These are phyloP conservation scores for Pipistrellus pygmaeus DNA, from an alignment of 2,797 vertebrate species.

Conservation along the genomic window DNA sequence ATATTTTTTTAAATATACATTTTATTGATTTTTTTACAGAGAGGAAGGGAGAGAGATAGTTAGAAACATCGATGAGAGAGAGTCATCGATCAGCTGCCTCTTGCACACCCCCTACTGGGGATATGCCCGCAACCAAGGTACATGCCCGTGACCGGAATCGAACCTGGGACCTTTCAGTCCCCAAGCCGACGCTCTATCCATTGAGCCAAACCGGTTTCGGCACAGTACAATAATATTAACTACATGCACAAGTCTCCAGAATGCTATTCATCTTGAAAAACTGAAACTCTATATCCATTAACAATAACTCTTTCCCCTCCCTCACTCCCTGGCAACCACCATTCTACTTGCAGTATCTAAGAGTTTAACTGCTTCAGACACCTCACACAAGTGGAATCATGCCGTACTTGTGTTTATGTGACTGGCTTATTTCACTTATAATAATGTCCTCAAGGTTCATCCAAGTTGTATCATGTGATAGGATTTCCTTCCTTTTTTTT, in stretches of 20 bases:
- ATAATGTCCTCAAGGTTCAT: not conserved
- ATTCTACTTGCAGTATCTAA: conserved; percentile 25
- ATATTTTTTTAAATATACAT: not conserved
- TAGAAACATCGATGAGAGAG: too few species aligned
- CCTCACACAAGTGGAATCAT: not conserved
- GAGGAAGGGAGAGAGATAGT: too few species aligned
- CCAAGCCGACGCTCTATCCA: too few species aligned
- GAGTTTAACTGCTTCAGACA: not conserved
- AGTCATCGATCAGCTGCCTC: too few species aligned
- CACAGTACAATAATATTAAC: not conserved
- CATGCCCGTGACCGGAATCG: too few species aligned
- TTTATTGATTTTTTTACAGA: too few species aligned
- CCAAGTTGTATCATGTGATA: not conserved
- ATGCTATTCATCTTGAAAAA: not conserved
- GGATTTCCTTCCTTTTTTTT: not conserved
- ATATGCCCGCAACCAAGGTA: too few species aligned
- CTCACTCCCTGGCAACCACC: not conserved
- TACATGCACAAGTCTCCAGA: not conserved
- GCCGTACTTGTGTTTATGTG: not conserved
- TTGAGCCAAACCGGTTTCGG: too few species aligned
- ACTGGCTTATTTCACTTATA: not conserved
- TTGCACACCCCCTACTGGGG: too few species aligned
- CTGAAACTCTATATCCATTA: not conserved
- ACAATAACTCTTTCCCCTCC: not conserved
- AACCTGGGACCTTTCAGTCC: too few species aligned